Conservation (phyloP, 2,888 invertebrate species). For the Bombylius major region DNA sequence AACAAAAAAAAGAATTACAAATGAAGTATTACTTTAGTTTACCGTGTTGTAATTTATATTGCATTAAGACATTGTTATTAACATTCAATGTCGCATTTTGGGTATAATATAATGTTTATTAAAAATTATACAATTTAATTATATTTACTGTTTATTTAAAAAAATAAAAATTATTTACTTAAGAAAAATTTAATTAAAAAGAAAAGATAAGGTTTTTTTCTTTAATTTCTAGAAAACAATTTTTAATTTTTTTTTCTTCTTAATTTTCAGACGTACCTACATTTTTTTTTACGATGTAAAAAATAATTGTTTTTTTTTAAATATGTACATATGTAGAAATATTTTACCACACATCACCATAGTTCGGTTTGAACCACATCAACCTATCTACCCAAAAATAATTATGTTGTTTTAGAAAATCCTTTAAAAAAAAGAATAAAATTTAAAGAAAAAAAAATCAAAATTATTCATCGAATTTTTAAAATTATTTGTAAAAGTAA, state of each 20-base stretch:
- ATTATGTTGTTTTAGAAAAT: too few species aligned
- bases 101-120: conserved; percentile 43
- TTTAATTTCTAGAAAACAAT: not conserved
- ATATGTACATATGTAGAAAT: too few species aligned
- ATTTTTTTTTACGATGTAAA: too few species aligned
- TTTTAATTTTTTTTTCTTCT: not conserved
- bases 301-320: too few species aligned
- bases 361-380: too few species aligned
- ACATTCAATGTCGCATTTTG: conserved; percentile 69
- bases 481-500: too few species aligned
- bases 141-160: not conserved
- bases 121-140: not conserved
- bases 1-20: not conserved
- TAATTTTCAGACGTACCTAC: too few species aligned
- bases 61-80: conserved; percentile 65
- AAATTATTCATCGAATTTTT: too few species aligned
- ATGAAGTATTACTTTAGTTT: not conserved
- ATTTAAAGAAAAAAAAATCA: too few species aligned
- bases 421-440: too few species aligned
- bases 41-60: conserved; percentile 22
- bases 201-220: not conserved
- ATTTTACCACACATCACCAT: too few species aligned
- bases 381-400: too few species aligned
- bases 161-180: not conserved
- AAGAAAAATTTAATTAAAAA: not conserved